Evolutionary conservation across 2,797 vertebrate genomes (phyloP), one percentile per base, ranked within the genome.

Genomic region (Chloroceryle inda): DNA sequence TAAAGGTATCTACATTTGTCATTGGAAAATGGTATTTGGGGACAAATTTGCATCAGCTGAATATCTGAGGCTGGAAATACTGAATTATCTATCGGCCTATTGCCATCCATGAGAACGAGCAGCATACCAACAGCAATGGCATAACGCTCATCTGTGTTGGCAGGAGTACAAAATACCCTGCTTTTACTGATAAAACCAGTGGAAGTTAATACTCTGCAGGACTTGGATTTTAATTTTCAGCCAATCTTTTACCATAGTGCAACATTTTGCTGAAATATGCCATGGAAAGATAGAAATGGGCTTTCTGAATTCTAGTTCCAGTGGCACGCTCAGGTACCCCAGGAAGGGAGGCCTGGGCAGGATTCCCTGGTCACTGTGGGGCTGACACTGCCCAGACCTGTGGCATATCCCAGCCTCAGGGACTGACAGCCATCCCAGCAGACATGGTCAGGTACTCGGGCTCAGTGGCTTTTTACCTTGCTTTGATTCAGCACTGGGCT

Each of bases 321-420:
- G 27, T 27, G 44, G 24, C 47, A 9, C 4, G 14, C 35, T 20
- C 27, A 27, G 4, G 0, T 6, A 2, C 3, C 21, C 5, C 1
- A 1, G 40, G 27, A 59, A 22, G 17, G 29, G 52, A 53, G 52
- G 29, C 27, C 29, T 29, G 52, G 29, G 29, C 50, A 61, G 68
- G 45, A 13, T 24, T 83, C 40, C 21, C 33, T 35, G 7, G 14
- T 9, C 3, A 2, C 33, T 33, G 16, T 37, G 50, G 37, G 4
- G 31, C 26, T 20, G 23, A 35, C 44, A 49, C 45, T 71, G 52
- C n/a, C 64, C 47, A 58, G 64, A 42, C 19, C n/a, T 16, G 5
- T 0, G 0, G 22, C 49, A 18, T 1, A 0, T 42, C 38, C 58
- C 33, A 9, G 21, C 9, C 55, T 11, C 24, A 5, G 8, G 61